phyloP scores from a whole-genome alignment of 2,797 vertebrate species.

The Champsocephalus esox region DNA sequence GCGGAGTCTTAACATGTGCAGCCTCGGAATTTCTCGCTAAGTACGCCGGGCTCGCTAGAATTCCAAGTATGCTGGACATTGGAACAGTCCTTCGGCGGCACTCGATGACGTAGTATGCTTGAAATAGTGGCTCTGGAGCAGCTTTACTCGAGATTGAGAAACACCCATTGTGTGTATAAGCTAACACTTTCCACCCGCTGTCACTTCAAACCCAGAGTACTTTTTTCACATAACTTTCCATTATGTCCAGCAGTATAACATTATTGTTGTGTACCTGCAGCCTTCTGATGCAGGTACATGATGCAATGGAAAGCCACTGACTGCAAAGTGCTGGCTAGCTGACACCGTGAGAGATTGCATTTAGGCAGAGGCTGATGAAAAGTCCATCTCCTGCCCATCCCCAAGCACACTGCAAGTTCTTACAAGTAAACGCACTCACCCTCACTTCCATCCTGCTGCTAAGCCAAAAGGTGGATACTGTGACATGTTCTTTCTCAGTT shows the following conservation, averaged over 20 bases:
- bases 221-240: conserved; percentile 13
- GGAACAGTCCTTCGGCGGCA: no score
- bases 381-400: conserved; percentile 55
- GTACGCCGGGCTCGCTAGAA: no score
- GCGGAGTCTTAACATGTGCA: no score
- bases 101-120: no score
- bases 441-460: conserved; percentile 36
- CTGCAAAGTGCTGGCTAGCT: conserved; percentile 60
- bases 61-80: no score
- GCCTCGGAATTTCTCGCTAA: no score
- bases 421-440: conserved; percentile 51
- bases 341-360: conserved; percentile 69
- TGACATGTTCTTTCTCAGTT: conserved; percentile 12
- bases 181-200: conserved; percentile 20
- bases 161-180: neutral
- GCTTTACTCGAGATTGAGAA: no score
- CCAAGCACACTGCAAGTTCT: conserved; percentile 19
- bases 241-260: conserved; percentile 31
- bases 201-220: conserved; percentile 34
- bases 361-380: conserved; percentile 49
- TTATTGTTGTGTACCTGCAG: conserved; percentile 52
- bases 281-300: conserved; percentile 22
- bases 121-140: no score
- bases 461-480: conserved; percentile 54
- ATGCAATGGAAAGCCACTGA: conserved; percentile 71